Percentiles rank a stretch among this genome's conserved stretches.
Conservation (phyloP, 2,113 vertebrate genomes). For the Todiramphus chloris region DNA sequence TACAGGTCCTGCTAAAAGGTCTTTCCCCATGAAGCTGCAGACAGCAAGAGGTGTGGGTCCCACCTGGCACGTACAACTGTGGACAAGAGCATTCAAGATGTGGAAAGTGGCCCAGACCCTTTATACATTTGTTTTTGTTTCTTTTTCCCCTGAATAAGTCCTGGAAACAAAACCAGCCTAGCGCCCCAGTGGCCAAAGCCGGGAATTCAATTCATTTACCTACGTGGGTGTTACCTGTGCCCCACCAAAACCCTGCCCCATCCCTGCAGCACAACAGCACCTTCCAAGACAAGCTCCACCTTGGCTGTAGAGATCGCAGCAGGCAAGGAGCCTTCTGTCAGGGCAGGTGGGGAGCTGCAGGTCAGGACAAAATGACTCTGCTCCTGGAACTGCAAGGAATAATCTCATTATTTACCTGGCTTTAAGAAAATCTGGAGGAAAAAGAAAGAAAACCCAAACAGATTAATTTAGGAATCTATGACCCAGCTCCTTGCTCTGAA, state of each 20-base stretch:
- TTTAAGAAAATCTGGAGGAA: not conserved
- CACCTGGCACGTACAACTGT: not conserved
- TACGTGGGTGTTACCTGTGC: not conserved
- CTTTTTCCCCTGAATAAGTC: not conserved
- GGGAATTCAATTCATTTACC: not conserved
- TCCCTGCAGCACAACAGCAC: not conserved
- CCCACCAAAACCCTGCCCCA: not conserved
- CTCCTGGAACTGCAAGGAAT: not conserved
- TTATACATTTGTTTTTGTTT: not conserved
- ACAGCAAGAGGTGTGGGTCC: not conserved
- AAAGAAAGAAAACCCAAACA: not conserved
- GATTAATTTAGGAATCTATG: not conserved
- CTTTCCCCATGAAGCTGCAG: not conserved
- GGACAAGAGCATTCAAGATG: not conserved
- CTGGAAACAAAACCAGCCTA: not conserved
- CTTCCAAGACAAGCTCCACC: not conserved
- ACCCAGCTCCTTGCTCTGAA: not conserved
- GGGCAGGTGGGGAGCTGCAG: not conserved
- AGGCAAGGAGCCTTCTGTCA: not conserved
- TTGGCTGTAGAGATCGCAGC: not conserved
- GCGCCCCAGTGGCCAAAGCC: not conserved
- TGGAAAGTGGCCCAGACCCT: not conserved
- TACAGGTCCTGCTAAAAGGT: not conserved
- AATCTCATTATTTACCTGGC: not conserved
- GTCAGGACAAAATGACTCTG: not conserved